Evolutionary conservation across 2,888 invertebrate species (phyloP).

Genomic region (Chrysolina americana): DNA sequence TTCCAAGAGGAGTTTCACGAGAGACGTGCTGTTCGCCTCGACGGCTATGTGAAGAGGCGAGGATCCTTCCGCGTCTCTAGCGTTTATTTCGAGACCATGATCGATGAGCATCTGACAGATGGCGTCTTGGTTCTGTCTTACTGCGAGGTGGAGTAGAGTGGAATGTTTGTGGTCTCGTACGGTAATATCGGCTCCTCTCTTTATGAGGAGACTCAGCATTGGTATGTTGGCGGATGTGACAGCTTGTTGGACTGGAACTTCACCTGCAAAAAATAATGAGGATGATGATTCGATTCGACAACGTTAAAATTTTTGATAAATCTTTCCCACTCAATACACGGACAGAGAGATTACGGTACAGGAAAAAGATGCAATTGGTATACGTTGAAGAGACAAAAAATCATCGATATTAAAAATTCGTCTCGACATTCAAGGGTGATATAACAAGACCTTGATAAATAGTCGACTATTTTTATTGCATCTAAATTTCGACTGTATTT

Average conservation of each 20-base stretch:
- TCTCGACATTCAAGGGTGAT: too few relatives aligned
- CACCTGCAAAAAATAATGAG: conserved; percentile 20
- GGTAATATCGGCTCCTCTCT: conserved; percentile 35
- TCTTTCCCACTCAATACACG: too few relatives aligned
- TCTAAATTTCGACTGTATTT: too few relatives aligned
- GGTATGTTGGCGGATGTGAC: conserved; percentile 38
- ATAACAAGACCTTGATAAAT: too few relatives aligned
- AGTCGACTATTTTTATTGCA: too few relatives aligned
- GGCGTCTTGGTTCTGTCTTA: conserved; percentile 35
- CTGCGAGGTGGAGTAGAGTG: conserved; percentile 53
- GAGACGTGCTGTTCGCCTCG: conserved; percentile 43
- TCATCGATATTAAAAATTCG: too few relatives aligned
- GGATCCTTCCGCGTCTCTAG: conserved; percentile 49
- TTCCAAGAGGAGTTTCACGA: conserved; percentile 48
- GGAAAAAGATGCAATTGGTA: too few relatives aligned
- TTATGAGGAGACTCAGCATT: conserved; percentile 45
- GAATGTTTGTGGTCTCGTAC: conserved; percentile 41
- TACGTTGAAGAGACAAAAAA: too few relatives aligned
- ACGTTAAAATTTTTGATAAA: too few relatives aligned
- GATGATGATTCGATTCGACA: too few relatives aligned
- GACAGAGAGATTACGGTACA: too few relatives aligned
- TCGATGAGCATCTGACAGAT: conserved; percentile 47
- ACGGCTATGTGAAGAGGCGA: conserved; percentile 56
- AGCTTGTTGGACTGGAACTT: conserved; percentile 48
- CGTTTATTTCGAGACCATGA: conserved; percentile 45